A percentile compares a stretch with the other conserved stretches of the same genome.
These are phyloP conservation scores for Bicyclus anynana DNA, from an alignment of 1,140 invertebrate species.

Conservation along the genomic window DNA sequence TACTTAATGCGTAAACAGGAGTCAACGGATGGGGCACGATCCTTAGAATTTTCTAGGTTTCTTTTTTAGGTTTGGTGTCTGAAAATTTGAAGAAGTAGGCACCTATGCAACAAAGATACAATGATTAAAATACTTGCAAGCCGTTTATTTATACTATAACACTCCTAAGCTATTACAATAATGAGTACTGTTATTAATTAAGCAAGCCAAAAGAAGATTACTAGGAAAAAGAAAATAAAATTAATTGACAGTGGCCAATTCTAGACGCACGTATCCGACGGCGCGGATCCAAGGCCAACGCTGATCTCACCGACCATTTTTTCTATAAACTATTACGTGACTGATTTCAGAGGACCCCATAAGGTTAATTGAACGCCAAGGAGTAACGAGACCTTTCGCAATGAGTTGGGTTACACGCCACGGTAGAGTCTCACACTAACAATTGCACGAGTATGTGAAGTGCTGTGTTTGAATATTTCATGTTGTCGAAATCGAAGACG, in stretches of 20 bases:
- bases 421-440: constrained; percentile 39
- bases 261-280: constrained; percentile 38
- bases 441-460: constrained; percentile 34
- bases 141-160: too few relatives aligned
- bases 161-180: too few relatives aligned
- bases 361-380: constrained; percentile 19
- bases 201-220: constrained; percentile 11
- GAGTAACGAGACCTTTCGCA: constrained; percentile 31
- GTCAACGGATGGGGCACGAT: too few relatives aligned
- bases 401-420: constrained; percentile 31
- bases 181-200: constrained; percentile 3
- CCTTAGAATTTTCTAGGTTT: too few relatives aligned
- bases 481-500: constrained; percentile 26
- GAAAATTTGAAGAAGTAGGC: too few relatives aligned
- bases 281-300: constrained; percentile 53
- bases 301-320: constrained; percentile 69
- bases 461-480: constrained; percentile 56
- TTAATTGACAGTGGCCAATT: constrained; percentile 50
- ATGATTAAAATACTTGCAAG: too few relatives aligned
- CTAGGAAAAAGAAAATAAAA: constrained; percentile 37
- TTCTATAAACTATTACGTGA: constrained; percentile 49
- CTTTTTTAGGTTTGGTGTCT: too few relatives aligned
- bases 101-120: too few relatives aligned
- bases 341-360: constrained; percentile 35
- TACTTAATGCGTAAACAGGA: too few relatives aligned